Evolutionary conservation across 2,797 vertebrate species (phyloP), one percentile per base, ranked within the genome.

Genomic region (Hephaestus fuliginosus): DNA sequence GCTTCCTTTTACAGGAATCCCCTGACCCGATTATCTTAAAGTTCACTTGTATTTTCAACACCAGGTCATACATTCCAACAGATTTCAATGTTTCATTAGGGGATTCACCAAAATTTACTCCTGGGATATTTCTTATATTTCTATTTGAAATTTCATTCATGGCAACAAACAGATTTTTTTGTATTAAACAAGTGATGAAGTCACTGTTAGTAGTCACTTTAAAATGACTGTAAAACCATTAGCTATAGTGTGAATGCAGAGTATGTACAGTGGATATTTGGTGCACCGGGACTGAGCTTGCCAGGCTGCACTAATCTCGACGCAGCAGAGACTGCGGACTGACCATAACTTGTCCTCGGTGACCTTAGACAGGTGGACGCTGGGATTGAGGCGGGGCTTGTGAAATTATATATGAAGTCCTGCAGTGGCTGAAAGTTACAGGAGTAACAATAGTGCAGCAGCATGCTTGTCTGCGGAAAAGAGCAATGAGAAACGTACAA

Each of bases 331-430:
- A 52, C 49, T 43, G 8, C 4, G 5, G 60, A 60, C 48, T 5
- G 36, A 63, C 53, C 15, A 43, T 2, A 28, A n/a, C 48, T 36
- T n/a, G 25, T 55, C 39, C 20, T 25, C 33, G 12, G 49, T 39
- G 71, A 18, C 25, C 3, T 51, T 10, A 20, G 49, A n/a, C 49
- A 51, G 49, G 18, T 51, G 33, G 9, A 61, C 25, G 57, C 30
- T 49, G 70, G 11, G 33, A 13, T 62, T 17, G 39, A 52, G 48
- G 13, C 12, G 46, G n/a, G 28, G 46, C 36, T 57, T 14, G 41
- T 30, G 55, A 70, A 48, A 48, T 39, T 7, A 58, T 9, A 70
- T 70, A 46, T 46, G 18, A 70, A 36, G 41, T 48, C 8, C 25
- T 57, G 39, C 48, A 1, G 9, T 5, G 3, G 7, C 36, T 33